Evolutionary conservation across 2,113 vertebrate genomes (phyloP).

Genomic region (Pelodiscus sinensis): DNA sequence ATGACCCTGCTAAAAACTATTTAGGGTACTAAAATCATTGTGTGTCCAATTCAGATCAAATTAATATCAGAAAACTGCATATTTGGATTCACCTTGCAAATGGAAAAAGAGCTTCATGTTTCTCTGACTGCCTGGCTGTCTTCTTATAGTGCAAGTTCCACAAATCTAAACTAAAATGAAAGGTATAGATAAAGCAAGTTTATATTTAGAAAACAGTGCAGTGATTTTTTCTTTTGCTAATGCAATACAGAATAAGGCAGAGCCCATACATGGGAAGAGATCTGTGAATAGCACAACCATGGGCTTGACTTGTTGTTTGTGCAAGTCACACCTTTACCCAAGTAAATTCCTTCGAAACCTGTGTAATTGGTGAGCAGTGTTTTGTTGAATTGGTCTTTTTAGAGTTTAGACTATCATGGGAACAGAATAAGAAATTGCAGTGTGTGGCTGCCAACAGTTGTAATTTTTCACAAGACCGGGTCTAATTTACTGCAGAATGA

Average conservation of each 20-base stretch:
- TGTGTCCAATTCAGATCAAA: neutral
- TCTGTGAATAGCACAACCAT: neutral
- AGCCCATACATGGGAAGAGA: neutral
- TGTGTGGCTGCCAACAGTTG: neutral
- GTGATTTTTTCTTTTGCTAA: neutral
- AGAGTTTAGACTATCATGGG: constrained; percentile 25
- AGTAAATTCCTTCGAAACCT: constrained; percentile 45
- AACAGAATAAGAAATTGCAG: constrained; percentile 7
- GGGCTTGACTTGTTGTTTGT: neutral
- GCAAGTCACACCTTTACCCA: constrained; percentile 29
- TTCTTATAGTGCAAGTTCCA: neutral
- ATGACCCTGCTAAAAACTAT: neutral
- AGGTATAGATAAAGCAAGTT: neutral
- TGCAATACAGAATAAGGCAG: neutral
- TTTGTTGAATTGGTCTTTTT: constrained; percentile 48
- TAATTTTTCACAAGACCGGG: neutral
- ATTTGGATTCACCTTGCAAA: neutral
- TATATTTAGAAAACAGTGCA: neutral
- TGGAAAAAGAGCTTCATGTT: neutral
- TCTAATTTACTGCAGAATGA: neutral
- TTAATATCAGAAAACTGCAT: neutral
- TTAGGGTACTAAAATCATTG: neutral
- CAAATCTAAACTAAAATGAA: neutral
- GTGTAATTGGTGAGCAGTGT: constrained; percentile 30
- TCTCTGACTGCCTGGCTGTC: neutral